Base-by-base conservation (phyloP, 2,888 invertebrate genomes). In the Tiliacea citrago region DNA sequence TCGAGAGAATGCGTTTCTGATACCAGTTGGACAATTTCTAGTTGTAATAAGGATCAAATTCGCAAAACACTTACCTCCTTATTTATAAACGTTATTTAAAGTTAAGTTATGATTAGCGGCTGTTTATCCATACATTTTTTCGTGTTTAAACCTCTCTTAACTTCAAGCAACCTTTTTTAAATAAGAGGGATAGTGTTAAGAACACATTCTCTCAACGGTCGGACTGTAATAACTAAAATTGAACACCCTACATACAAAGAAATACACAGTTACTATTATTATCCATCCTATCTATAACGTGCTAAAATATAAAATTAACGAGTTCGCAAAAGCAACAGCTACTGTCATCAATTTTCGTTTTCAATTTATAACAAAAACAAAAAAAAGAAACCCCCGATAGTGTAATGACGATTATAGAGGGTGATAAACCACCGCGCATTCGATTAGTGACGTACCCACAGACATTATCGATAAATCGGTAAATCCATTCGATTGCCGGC, bases 401-500 rank as follows among this genome's bases (percentile, higher is more conserved):
- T 87, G 88, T 92, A 94, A 94, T 94, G 93, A 94, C 93, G 95
- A 95, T 95, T 92, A 92, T 93, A 93, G 92, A 92, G 92, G 91
- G 91, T 92, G 96, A 96, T 96, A 96, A 92, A 91, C 90, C 90
- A 87, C 89, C 89, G 87, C 90, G 90, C 89, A 90, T 91, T 92
- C 93, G 94, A 95, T 93, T 95, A 96, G 96, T 94, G 96, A 95
- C 94, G 95, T 95, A 90, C 92, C 92, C 85, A 84, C 77, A 84
- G 92, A 92, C 93, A 88, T 93, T 95, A 95, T 96, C 96, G 95
- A 95, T 94, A 91, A 91, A 95, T 92, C 93, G 91, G 84, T 81
- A 81, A 83, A 83, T 84, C 83, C 83, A 92, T 85, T 92, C 93
- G 93, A 94, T 94, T 93, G 92, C 88, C 87, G 87, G 85, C 82